A percentile compares a stretch with the other conserved stretches of the same genome.
phyloP scores from a whole-genome alignment of 2,797 vertebrate species.

The Eulemur rubriventer region DNA sequence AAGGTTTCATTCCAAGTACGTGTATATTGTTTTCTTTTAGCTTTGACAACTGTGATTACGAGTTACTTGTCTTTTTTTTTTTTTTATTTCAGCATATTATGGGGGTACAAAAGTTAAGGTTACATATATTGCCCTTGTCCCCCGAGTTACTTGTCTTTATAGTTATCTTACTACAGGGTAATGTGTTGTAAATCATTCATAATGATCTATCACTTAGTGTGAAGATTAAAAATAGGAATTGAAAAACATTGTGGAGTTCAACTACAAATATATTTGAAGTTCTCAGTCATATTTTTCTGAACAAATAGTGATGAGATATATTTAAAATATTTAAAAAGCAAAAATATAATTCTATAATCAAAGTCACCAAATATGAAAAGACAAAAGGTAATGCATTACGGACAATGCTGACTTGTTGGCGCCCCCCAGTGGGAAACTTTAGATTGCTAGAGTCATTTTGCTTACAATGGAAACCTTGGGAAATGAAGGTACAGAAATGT shows the following conservation, averaged over 20 bases:
- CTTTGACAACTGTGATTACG: neutral
- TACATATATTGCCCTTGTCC: too few relatives aligned
- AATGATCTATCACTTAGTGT: neutral
- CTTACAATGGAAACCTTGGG: neutral
- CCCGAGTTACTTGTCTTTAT: neutral
- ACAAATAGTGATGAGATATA: neutral
- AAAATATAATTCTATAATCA: neutral
- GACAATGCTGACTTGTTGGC: neutral
- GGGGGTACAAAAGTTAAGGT: too few relatives aligned
- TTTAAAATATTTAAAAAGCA: neutral
- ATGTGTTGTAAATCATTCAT: neutral
- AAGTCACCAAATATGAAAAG: neutral
- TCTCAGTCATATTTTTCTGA: neutral
- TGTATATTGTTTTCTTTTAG: slow-evolving; percentile 1
- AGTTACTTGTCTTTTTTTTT: neutral
- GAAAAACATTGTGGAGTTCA: neutral
- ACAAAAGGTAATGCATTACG: neutral
- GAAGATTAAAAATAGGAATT: neutral
- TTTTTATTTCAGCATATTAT: too few relatives aligned
- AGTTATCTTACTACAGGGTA: neutral
- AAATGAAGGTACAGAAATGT: neutral
- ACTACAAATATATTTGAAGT: neutral
- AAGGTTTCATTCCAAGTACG: neutral
- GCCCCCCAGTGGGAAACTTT: neutral
- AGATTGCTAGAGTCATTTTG: neutral